These are phyloP conservation scores for Cheilosia scutellata DNA, from an alignment of 2,888 invertebrate genomes.

Conservation along the genomic window DNA sequence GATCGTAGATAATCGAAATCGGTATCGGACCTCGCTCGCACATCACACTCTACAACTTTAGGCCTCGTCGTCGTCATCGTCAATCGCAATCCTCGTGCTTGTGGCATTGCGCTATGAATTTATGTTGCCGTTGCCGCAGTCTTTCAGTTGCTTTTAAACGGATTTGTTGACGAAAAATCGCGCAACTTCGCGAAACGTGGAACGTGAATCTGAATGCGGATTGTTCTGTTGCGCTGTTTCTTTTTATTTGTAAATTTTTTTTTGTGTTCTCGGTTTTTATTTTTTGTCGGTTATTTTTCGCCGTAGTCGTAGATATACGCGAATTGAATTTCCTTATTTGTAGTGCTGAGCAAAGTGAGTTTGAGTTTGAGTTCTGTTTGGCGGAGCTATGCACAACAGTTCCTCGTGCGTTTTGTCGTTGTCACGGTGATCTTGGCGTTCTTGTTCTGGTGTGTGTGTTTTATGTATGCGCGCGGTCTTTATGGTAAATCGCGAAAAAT, in stretches of 20 bases:
- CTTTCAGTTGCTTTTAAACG: conserved; percentile 67
- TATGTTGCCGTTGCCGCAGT: conserved; percentile 70
- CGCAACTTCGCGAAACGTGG: conserved; percentile 62
- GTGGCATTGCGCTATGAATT: conserved; percentile 57
- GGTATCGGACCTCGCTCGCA: too few species aligned
- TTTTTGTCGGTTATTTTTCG: conserved; percentile 24
- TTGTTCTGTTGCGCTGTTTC: conserved; percentile 23
- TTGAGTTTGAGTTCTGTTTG: conserved; percentile 8
- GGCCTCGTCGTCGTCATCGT: conserved; percentile 32
- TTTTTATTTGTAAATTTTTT: background rate
- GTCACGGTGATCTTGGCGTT: conserved; percentile 41
- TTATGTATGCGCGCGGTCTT: conserved; percentile 32
- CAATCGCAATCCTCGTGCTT: conserved; percentile 40
- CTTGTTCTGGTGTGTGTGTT: background rate
- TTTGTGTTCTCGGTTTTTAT: conserved; percentile 31
- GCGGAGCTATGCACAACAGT: conserved; percentile 29
- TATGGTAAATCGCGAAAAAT: conserved; percentile 42
- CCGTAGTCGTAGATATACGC: conserved; percentile 33
- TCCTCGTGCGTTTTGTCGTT: conserved; percentile 61
- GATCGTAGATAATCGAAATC: conserved; percentile 68
- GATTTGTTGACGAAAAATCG: conserved; percentile 55
- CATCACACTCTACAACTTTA: conserved; percentile 40
- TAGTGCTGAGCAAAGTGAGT: conserved; percentile 8
- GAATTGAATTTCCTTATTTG: conserved; percentile 75
- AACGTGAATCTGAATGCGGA: conserved; percentile 5